A percentile compares a stretch with the other conserved stretches of the same genome.
Evolutionary conservation across 2,113 vertebrate species (phyloP).

Genomic region (Colossoma macropomum): DNA sequence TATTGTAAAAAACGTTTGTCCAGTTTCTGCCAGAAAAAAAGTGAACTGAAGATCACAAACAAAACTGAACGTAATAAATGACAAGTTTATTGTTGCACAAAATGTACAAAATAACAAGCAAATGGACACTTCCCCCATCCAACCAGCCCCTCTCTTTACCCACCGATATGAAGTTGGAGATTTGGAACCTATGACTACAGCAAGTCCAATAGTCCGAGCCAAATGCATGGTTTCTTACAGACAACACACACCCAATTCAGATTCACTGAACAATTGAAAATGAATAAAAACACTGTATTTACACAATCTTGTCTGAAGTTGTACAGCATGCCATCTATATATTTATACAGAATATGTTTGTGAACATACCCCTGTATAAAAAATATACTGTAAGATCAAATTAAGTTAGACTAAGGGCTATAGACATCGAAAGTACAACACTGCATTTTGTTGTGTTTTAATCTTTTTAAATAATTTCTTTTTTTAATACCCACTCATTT

Average conservation of each 20-base stretch:
- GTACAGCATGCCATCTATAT: constrained; percentile 85
- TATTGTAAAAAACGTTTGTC: no score
- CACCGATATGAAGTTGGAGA: constrained; percentile 76
- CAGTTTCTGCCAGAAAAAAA: not conserved
- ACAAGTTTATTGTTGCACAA: constrained; percentile 88
- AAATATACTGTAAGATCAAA: constrained; percentile 82
- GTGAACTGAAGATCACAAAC: constrained; percentile 25
- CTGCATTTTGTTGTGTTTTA: constrained; percentile 66
- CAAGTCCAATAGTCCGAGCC: constrained; percentile 79
- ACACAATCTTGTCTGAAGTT: constrained; percentile 80
- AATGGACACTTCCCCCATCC: constrained; percentile 74
- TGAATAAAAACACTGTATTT: constrained; percentile 87
- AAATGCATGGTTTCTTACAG: constrained; percentile 80
- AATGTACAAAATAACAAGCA: constrained; percentile 93
- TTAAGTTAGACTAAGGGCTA: constrained; percentile 80
- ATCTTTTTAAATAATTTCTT: constrained; percentile 45
- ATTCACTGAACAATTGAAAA: constrained; percentile 84
- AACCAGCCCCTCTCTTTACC: constrained; percentile 69
- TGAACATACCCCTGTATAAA: constrained; percentile 79
- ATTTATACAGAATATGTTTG: constrained; percentile 79
- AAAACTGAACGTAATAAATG: constrained; percentile 80
- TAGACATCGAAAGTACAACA: constrained; percentile 79
- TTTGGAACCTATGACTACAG: constrained; percentile 79
- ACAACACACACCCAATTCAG: constrained; percentile 81
- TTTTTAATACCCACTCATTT: constrained; percentile 60